phyloP scores from a whole-genome alignment of 2,888 invertebrate genomes.

The Cacoxenus indagator region DNA sequence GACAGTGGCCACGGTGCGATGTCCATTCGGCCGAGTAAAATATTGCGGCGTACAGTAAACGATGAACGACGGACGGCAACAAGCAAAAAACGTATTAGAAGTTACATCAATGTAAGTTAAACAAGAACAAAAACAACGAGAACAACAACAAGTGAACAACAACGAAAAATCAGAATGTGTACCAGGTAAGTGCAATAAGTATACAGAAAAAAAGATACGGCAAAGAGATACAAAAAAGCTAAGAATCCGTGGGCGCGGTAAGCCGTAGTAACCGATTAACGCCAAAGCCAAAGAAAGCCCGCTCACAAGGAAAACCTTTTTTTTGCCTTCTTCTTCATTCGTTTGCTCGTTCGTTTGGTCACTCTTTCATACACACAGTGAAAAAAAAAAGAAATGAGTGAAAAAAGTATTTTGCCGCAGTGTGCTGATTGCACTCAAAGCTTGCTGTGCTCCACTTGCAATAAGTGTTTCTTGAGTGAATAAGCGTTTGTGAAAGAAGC shows the following conservation, averaged over 20 bases:
- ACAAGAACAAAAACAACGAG: constrained; percentile 19
- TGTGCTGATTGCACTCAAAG: not conserved
- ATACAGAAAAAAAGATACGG: constrained; percentile 29
- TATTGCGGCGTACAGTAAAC: not conserved
- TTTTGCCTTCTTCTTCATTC: not conserved
- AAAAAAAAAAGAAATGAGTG: not conserved
- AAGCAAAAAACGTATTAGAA: constrained; percentile 51
- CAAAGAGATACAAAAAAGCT: constrained; percentile 3
- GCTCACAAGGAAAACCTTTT: constrained; percentile 16
- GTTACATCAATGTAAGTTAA: constrained; percentile 38
- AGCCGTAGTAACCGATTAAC: constrained; percentile 55
- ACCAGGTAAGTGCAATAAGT: not conserved
- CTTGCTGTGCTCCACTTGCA: not conserved
- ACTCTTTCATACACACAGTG: not conserved
- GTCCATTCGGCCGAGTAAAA: constrained; percentile 9
- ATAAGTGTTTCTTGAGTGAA: not conserved
- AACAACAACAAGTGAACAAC: constrained; percentile 32
- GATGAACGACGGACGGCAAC: no score
- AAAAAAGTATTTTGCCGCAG: not conserved
- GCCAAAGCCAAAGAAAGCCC: constrained; percentile 10
- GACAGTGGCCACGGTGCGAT: not conserved
- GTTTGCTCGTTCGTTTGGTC: not conserved
- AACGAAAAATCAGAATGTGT: constrained; percentile 33
- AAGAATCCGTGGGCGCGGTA: constrained; percentile 18
- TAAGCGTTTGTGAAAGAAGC: not conserved